Conservation (phyloP, 2,113 vertebrate species). For the Noturus placidus region DNA sequence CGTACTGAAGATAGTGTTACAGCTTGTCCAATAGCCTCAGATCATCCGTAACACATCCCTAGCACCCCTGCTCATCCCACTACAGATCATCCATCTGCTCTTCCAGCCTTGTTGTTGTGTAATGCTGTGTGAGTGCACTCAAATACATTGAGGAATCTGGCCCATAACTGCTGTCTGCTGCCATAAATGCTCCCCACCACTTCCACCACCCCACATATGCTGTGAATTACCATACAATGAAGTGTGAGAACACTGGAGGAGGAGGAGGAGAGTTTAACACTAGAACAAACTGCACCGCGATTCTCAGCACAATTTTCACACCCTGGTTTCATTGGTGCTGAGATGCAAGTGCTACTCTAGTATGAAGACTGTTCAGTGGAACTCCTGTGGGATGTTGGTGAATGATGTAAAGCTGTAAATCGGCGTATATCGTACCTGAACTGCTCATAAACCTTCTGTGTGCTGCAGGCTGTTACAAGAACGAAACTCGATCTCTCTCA, state of each 20-base stretch:
- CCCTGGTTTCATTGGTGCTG: background rate
- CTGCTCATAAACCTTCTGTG: background rate
- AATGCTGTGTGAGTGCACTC: background rate
- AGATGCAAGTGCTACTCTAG: background rate
- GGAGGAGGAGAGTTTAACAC: background rate
- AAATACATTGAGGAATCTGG: background rate
- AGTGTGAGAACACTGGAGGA: background rate
- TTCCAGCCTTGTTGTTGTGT: background rate
- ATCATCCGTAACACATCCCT: background rate
- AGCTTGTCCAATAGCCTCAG: background rate
- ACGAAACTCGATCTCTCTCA: background rate
- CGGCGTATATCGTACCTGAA: background rate
- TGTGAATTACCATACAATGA: conserved; percentile 24
- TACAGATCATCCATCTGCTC: background rate
- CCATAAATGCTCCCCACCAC: background rate
- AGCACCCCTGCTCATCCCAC: background rate
- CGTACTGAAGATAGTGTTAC: conserved; percentile 23
- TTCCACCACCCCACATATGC: background rate
- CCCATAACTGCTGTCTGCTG: conserved; percentile 11
- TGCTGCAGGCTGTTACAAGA: background rate
- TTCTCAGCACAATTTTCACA: background rate
- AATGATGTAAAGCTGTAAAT: background rate
- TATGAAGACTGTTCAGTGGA: conserved; percentile 4
- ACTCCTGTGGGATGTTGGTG: background rate
- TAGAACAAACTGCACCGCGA: conserved; percentile 16